phyloP scores from a whole-genome alignment of 2,797 vertebrate genomes.

The Streptopelia turtur region DNA sequence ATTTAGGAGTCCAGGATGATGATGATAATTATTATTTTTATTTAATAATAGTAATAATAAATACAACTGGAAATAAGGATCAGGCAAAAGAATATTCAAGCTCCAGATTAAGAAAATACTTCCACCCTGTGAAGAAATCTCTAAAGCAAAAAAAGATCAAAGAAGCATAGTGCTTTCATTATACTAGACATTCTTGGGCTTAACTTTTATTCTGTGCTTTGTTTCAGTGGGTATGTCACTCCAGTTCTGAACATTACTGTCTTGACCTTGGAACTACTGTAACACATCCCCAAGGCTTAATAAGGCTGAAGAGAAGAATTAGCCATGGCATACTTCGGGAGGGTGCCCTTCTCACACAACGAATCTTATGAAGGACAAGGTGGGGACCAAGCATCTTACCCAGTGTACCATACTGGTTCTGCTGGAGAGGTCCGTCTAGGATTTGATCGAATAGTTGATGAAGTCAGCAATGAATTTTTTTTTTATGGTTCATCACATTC shows the following conservation, averaged over 20 bases:
- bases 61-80: background rate
- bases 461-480: conserved; percentile 37
- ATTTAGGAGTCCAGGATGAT: background rate
- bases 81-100: background rate
- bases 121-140: background rate
- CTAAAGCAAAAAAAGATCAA: background rate
- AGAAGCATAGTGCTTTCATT: background rate
- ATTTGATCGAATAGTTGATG: conserved; percentile 15
- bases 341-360: background rate
- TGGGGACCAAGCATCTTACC: background rate
- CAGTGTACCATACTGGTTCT: background rate
- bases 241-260: background rate
- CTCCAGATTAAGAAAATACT: background rate
- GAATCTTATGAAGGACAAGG: background rate
- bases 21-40: background rate
- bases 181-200: background rate
- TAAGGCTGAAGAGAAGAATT: background rate
- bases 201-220: background rate
- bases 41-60: background rate
- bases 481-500: conserved; percentile 42
- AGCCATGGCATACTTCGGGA: conserved; percentile 14
- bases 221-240: background rate
- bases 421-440: background rate
- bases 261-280: background rate
- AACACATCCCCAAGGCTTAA: background rate